These are phyloP conservation scores for Phragmatobia fuliginosa DNA, from an alignment of 2,888 invertebrate genomes.

Conservation along the genomic window DNA sequence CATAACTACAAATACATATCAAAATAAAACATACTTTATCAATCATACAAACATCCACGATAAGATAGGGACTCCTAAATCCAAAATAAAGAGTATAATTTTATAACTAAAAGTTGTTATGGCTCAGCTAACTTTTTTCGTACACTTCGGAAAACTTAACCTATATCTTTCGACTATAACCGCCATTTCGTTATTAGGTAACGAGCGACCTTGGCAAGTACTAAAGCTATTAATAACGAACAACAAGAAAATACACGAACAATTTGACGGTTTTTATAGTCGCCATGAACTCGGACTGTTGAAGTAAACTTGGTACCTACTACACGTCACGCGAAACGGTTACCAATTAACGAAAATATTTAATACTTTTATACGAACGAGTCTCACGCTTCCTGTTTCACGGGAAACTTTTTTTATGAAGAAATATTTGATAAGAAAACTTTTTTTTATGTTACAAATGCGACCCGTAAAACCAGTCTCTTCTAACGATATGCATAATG, in stretches of 20 bases:
- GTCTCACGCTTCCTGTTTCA: conserved; percentile 32
- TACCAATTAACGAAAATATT: conserved; percentile 30
- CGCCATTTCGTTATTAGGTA: conserved; percentile 21
- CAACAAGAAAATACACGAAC: conserved; percentile 28
- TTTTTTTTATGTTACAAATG: conserved; percentile 14
- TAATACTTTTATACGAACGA: conserved; percentile 33
- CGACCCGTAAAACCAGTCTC: conserved; percentile 11
- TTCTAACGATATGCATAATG: conserved; percentile 5
- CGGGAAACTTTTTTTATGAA: conserved; percentile 21
- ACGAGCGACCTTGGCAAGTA: conserved; percentile 33
- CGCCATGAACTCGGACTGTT: conserved; percentile 42
- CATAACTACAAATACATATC: neutral
- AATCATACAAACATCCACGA: neutral
- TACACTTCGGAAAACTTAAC: conserved; percentile 8
- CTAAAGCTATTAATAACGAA: conserved; percentile 27
- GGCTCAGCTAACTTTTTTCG: neutral
- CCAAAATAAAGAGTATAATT: neutral
- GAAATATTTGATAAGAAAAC: conserved; percentile 13
- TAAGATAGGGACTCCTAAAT: neutral
- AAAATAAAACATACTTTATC: neutral
- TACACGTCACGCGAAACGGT: conserved; percentile 26
- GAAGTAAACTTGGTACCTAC: conserved; percentile 19
- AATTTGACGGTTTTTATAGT: conserved; percentile 43
- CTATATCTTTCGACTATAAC: conserved; percentile 25
- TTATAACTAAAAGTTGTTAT: neutral